A percentile compares a stretch with the other conserved stretches of the same genome.
These are phyloP conservation scores for Falco peregrinus DNA, from an alignment of 2,797 vertebrate species.

Conservation along the genomic window DNA sequence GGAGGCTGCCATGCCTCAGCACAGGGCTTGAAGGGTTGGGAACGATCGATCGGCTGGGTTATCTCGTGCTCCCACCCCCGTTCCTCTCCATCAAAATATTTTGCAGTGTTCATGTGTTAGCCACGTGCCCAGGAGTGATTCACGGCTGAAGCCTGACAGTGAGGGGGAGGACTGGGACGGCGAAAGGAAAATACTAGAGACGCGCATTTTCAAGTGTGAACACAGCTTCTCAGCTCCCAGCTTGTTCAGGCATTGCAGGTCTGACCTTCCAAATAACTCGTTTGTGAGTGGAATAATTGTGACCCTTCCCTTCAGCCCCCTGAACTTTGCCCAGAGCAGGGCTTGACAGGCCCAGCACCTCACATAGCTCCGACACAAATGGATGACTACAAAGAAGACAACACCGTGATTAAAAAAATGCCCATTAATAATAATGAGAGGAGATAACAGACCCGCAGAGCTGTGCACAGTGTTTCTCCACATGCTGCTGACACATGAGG, in stretches of 20 bases:
- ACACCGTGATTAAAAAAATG: neutral
- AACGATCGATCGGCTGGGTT: constrained; percentile 3
- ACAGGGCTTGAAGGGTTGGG: neutral
- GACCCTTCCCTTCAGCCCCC: neutral
- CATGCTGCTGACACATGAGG: constrained; percentile 36
- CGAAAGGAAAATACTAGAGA: neutral
- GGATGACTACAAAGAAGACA: neutral
- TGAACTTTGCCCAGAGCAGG: neutral
- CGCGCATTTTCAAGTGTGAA: neutral
- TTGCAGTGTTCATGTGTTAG: neutral
- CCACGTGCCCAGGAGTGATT: constrained; percentile 52
- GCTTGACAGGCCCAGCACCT: neutral
- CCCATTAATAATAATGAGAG: neutral
- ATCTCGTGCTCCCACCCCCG: constrained; percentile 3
- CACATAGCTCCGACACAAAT: rapidly evolving
- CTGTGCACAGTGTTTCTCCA: neutral
- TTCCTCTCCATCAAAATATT: constrained; percentile 48
- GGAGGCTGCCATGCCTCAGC: neutral
- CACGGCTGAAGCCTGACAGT: neutral
- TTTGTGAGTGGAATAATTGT: neutral
- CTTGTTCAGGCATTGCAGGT: neutral
- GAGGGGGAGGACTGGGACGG: constrained; percentile 13
- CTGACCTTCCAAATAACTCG: neutral
- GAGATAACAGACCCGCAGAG: constrained; percentile 1
- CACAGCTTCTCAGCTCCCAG: neutral